Conservation (phyloP, 2,113 vertebrate species). For the Bungarus multicinctus region DNA sequence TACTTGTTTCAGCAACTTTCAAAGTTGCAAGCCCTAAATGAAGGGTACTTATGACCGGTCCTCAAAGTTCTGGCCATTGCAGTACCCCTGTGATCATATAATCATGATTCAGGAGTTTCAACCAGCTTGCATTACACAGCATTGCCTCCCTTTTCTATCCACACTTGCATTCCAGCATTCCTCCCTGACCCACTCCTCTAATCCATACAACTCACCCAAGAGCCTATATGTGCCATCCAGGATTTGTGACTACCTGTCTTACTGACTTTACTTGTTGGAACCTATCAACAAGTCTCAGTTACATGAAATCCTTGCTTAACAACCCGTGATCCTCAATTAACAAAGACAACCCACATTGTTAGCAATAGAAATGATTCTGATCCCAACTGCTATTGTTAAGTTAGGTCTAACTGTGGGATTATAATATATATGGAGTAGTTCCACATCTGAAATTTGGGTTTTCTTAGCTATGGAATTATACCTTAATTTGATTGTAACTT, state of each 20-base stretch:
- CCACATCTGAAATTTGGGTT: neutral
- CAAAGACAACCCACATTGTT: neutral
- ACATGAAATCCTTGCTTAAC: neutral
- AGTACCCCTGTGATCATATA: neutral
- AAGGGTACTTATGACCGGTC: neutral
- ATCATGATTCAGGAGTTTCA: neutral
- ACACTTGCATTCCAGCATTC: neutral
- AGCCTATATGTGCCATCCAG: neutral
- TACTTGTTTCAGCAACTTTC: neutral
- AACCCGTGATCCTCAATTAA: neutral
- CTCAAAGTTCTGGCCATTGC: neutral
- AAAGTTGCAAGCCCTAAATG: neutral
- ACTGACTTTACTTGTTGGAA: neutral
- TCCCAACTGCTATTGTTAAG: neutral
- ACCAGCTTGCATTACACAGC: neutral
- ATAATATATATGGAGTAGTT: neutral
- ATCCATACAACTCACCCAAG: neutral
- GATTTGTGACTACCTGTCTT: neutral
- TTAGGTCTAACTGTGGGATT: neutral
- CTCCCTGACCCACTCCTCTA: neutral
- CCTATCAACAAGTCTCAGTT: neutral
- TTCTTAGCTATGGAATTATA: neutral
- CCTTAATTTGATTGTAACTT: neutral
- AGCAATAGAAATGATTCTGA: neutral
- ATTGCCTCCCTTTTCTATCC: neutral